Evolutionary conservation across 2,888 invertebrate genomes (phyloP).

Genomic region (Hofmannophila pseudospretella): DNA sequence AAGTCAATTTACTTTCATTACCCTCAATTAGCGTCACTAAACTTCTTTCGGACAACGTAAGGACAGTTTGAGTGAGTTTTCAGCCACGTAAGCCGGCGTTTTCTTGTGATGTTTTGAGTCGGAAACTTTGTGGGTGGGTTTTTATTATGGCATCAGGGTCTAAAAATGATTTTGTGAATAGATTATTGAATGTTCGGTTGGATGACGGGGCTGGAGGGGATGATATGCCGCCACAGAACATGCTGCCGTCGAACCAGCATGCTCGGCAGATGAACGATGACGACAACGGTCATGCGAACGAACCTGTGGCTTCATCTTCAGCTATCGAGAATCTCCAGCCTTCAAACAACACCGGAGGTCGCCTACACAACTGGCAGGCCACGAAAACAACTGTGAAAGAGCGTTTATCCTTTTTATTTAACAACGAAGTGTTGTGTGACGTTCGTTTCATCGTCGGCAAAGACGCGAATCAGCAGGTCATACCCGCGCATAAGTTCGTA

Average conservation of each 20-base stretch:
- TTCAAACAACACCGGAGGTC: constrained; percentile 61
- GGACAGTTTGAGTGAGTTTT: not conserved
- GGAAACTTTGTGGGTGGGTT: constrained; percentile 11
- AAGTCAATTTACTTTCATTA: constrained; percentile 16
- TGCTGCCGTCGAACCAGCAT: constrained; percentile 71
- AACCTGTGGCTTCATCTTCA: constrained; percentile 47
- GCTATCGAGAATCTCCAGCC: constrained; percentile 61
- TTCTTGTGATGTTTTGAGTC: constrained; percentile 37
- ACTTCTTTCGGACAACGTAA: not conserved
- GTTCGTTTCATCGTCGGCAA: constrained; percentile 89
- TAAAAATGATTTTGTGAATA: constrained; percentile 62
- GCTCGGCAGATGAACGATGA: constrained; percentile 53
- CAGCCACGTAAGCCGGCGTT: constrained; percentile 18
- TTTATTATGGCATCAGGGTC: constrained; percentile 60
- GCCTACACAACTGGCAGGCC: constrained; percentile 83
- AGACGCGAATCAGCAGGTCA: constrained; percentile 81
- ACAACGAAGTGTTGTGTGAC: constrained; percentile 77
- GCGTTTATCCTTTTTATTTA: constrained; percentile 80
- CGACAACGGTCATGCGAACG: constrained; percentile 43
- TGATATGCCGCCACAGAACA: constrained; percentile 69
- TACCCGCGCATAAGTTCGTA: constrained; percentile 89
- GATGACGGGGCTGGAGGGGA: constrained; percentile 54
- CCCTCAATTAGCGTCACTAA: constrained; percentile 6
- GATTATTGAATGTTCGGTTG: constrained; percentile 53
- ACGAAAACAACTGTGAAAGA: constrained; percentile 86